These are phyloP conservation scores for Caenorhabditis doughertyi DNA, from an alignment of 2,888 invertebrate genomes.

Conservation along the genomic window DNA sequence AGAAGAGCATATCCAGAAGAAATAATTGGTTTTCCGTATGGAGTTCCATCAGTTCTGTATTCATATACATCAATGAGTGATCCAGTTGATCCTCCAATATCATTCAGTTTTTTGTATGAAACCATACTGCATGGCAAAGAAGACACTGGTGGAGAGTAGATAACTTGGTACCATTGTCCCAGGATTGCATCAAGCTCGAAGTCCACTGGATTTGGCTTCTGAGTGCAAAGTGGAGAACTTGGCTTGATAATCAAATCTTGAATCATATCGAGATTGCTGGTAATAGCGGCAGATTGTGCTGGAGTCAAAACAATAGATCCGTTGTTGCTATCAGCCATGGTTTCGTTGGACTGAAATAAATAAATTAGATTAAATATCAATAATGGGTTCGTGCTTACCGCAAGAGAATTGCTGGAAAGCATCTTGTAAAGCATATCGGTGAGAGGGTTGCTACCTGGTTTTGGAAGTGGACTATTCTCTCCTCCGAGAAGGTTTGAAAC, in stretches of 20 bases:
- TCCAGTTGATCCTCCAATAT: slow-evolving; percentile 68
- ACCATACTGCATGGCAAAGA: slow-evolving; percentile 82
- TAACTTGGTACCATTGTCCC: slow-evolving; percentile 82
- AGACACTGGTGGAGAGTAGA: slow-evolving; percentile 82
- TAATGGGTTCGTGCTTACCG: slow-evolving; percentile 46
- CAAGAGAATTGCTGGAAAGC: slow-evolving; percentile 79
- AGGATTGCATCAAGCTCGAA: slow-evolving; percentile 81
- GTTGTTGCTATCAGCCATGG: slow-evolving; percentile 55
- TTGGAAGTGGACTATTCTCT: slow-evolving; percentile 78
- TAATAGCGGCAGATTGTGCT: slow-evolving; percentile 81
- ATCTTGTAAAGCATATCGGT: slow-evolving; percentile 83
- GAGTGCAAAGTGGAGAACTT: slow-evolving; percentile 81
- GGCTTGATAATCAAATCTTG: slow-evolving; percentile 82
- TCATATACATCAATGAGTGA: slow-evolving; percentile 83
- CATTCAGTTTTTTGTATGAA: slow-evolving; percentile 82
- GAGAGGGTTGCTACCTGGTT: slow-evolving; percentile 78
- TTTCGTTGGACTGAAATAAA: slow-evolving; percentile 69
- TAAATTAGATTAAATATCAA: neutral
- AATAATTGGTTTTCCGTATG: slow-evolving; percentile 82
- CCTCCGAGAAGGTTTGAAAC: slow-evolving; percentile 79
- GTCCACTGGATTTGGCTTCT: slow-evolving; percentile 82
- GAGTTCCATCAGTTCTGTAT: slow-evolving; percentile 83
- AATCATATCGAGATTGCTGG: slow-evolving; percentile 82
- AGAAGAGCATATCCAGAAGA: slow-evolving; percentile 82
- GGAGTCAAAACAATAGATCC: slow-evolving; percentile 72